Conservation (phyloP, 2,113 vertebrate species). For the Acrocephalus arundinaceus region DNA sequence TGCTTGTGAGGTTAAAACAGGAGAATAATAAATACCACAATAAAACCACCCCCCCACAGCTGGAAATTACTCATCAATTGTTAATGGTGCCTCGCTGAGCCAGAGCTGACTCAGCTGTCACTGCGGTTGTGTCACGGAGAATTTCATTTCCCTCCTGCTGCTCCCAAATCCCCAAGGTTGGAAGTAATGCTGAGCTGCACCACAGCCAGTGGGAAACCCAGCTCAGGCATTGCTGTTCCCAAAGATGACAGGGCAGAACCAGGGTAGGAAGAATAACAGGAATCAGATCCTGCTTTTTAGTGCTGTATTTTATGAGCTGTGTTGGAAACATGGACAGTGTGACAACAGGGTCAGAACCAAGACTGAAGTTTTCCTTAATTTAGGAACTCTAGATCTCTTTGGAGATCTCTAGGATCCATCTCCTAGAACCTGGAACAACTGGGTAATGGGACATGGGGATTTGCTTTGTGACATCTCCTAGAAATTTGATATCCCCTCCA, state of each 20-base stretch:
- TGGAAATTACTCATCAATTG: conserved; percentile 77
- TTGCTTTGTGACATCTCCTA: neutral
- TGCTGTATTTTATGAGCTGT: neutral
- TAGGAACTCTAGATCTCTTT: neutral
- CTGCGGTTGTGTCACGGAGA: conserved; percentile 32
- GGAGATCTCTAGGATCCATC: neutral
- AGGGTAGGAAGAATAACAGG: neutral
- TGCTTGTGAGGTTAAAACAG: conserved; percentile 54
- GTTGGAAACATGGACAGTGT: neutral
- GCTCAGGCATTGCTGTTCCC: neutral
- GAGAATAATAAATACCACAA: conserved; percentile 33
- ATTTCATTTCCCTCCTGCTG: conserved; percentile 58
- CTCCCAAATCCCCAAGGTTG: conserved; percentile 19
- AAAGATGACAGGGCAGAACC: neutral
- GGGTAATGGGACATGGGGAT: neutral
- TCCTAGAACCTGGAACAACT: neutral
- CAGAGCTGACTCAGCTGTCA: conserved; percentile 74
- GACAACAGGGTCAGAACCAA: neutral
- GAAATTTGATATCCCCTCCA: neutral
- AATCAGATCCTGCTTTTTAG: neutral
- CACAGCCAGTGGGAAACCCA: neutral
- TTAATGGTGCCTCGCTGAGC: conserved; percentile 59
- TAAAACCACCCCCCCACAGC: conserved; percentile 71
- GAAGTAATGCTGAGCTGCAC: neutral
- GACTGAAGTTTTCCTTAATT: neutral